Conservation (phyloP, 2,888 invertebrate genomes). For the Cataglyphis rosenhaueri region DNA sequence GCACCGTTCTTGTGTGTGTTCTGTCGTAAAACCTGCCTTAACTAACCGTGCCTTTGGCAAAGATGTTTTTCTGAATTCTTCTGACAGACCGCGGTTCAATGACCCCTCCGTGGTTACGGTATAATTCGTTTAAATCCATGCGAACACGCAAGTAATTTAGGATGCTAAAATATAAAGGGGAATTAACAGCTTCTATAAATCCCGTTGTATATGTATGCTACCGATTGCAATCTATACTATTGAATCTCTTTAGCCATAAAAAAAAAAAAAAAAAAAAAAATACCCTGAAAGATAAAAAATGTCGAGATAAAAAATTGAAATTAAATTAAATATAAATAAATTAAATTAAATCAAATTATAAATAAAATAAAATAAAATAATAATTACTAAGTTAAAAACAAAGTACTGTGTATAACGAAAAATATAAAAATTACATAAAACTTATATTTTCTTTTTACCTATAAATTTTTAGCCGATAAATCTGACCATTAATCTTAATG, state of each 20-base stretch:
- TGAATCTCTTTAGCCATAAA: slow-evolving; percentile 7
- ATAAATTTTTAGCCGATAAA: background rate
- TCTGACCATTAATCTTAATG: background rate
- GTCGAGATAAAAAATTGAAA: no score
- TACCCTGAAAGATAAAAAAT: background rate
- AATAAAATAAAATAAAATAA: background rate
- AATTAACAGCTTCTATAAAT: slow-evolving; percentile 34
- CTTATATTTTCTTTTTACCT: background rate
- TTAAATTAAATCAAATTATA: no score
- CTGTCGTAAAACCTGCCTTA: slow-evolving; percentile 1
- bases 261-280: background rate
- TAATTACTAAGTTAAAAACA: background rate
- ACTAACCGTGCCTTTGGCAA: slow-evolving; percentile 5
- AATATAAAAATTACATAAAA: background rate
- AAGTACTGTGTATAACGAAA: background rate
- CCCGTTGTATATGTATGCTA: slow-evolving; percentile 11
- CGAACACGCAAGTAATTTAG: slow-evolving; percentile 14
- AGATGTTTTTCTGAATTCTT: slow-evolving; percentile 10
- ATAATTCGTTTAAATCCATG: slow-evolving; percentile 14
- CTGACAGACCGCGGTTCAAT: slow-evolving; percentile 2
- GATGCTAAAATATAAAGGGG: slow-evolving; percentile 10
- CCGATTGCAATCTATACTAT: slow-evolving; percentile 20
- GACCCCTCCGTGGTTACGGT: slow-evolving; percentile 25
- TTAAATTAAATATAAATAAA: no score
- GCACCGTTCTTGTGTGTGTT: background rate